Conservation (phyloP, 1,140 invertebrate species). For the Papilio glaucus region DNA sequence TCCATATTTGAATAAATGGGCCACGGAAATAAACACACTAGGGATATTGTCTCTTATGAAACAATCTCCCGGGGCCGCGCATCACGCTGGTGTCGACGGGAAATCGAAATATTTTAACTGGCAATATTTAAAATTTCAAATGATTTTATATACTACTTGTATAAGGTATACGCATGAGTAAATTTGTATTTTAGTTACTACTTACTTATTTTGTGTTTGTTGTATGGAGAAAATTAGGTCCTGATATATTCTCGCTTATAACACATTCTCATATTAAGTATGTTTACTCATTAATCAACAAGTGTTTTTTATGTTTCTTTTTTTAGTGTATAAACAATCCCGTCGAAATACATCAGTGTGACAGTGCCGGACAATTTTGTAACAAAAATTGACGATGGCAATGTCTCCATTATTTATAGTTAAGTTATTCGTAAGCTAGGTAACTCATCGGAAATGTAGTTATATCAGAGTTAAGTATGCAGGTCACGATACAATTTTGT, state of each 20-base stretch:
- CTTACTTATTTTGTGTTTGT: too few species aligned
- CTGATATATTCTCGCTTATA: too few species aligned
- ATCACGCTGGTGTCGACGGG: slow-evolving; percentile 26
- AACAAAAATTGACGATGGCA: not conserved
- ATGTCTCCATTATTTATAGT: not conserved
- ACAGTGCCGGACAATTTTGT: too few species aligned
- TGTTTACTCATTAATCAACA: too few species aligned
- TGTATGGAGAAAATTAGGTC: too few species aligned
- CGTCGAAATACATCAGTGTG: too few species aligned
- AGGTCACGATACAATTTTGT: slow-evolving; percentile 7
- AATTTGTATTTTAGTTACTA: too few species aligned
- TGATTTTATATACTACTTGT: too few species aligned
- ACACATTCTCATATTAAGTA: too few species aligned
- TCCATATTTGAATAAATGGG: slow-evolving; percentile 77
- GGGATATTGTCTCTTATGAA: slow-evolving; percentile 70
- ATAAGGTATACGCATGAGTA: too few species aligned
- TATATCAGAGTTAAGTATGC: not conserved
- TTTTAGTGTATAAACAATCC: too few species aligned
- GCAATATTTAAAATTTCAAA: slow-evolving; percentile 1
- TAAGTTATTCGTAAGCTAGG: not conserved
- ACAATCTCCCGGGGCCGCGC: slow-evolving; percentile 47
- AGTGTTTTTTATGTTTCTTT: too few species aligned
- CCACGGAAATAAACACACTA: slow-evolving; percentile 75
- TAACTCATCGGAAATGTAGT: not conserved
- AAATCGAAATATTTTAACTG: slow-evolving; percentile 38